Evolutionary conservation across 1,140 invertebrate species (phyloP).

Genomic region (Pseudomyrmex sp.): DNA sequence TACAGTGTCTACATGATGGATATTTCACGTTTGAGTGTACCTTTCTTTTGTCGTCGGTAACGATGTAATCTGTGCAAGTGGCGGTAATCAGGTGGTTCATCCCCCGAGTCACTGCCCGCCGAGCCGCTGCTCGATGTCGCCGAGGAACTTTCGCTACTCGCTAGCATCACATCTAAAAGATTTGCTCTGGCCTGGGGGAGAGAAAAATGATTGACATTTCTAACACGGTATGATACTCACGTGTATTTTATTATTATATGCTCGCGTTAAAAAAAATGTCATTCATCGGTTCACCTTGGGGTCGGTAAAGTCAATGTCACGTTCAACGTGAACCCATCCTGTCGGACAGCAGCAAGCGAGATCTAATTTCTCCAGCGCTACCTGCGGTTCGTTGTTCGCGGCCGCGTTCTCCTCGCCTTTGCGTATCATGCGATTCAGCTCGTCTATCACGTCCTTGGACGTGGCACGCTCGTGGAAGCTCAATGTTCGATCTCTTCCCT

Average conservation of each 20-base stretch:
- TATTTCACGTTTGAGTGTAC: constrained; percentile 82
- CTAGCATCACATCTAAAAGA: constrained; percentile 91
- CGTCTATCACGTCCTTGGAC: constrained; percentile 91
- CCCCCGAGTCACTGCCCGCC: constrained; percentile 86
- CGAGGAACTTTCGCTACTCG: constrained; percentile 89
- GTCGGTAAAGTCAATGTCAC: constrained; percentile 91
- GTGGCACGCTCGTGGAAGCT: constrained; percentile 90
- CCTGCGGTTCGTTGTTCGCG: constrained; percentile 72
- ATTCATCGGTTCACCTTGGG: constrained; percentile 87
- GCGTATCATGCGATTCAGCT: constrained; percentile 90
- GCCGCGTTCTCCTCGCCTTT: constrained; percentile 84
- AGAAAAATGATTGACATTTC: not conserved
- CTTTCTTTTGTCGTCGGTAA: constrained; percentile 91
- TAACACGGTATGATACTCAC: no score
- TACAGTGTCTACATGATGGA: constrained; percentile 25
- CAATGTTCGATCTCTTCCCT: constrained; percentile 82
- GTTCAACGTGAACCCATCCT: constrained; percentile 92
- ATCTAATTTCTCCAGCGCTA: constrained; percentile 84
- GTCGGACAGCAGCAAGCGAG: constrained; percentile 89
- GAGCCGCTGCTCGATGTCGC: constrained; percentile 88
- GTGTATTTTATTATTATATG: no score
- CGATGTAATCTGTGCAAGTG: constrained; percentile 90
- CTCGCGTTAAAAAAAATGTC: not conserved
- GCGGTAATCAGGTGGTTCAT: constrained; percentile 88
- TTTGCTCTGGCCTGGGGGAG: constrained; percentile 89